A percentile compares a stretch with the other conserved stretches of the same genome.
Evolutionary conservation across 2,888 invertebrate genomes (phyloP).

Genomic region (Serrognathus titanus): DNA sequence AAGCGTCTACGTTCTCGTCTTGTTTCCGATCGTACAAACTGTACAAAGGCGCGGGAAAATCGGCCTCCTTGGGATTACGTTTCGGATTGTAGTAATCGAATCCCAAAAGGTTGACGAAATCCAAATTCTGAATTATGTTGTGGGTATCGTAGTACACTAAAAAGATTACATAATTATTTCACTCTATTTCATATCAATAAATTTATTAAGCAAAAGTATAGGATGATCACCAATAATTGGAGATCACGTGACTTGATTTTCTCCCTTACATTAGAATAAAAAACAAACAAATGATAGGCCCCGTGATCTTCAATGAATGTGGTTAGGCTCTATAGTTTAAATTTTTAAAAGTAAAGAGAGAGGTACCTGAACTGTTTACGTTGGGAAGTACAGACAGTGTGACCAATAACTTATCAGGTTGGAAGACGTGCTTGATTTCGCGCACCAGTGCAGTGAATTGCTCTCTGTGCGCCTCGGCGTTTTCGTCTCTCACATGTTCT

Average conservation of each 20-base stretch:
- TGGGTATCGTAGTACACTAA: slow-evolving; percentile 58
- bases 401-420: slow-evolving; percentile 64
- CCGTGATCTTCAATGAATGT: too few relatives aligned
- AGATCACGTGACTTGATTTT: too few relatives aligned
- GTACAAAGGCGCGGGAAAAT: slow-evolving; percentile 72
- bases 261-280: too few relatives aligned
- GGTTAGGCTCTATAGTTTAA: slow-evolving; percentile 26
- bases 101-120: slow-evolving; percentile 73
- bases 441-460: slow-evolving; percentile 74
- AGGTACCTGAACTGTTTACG: slow-evolving; percentile 66
- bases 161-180: too few relatives aligned
- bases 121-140: slow-evolving; percentile 71
- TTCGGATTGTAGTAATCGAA: slow-evolving; percentile 77
- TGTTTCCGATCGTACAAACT: slow-evolving; percentile 68
- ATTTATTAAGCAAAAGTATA: too few relatives aligned
- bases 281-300: too few relatives aligned
- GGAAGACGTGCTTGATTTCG: slow-evolving; percentile 70
- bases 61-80: slow-evolving; percentile 74
- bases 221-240: too few relatives aligned
- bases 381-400: slow-evolving; percentile 72
- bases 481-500: slow-evolving; percentile 71
- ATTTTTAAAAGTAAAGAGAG: background rate
- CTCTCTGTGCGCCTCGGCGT: slow-evolving; percentile 76
- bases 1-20: slow-evolving; percentile 64
- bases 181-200: too few relatives aligned